These are phyloP conservation scores for Auanema freiburgensis DNA, from an alignment of 2,888 invertebrate species.

Conservation along the genomic window DNA sequence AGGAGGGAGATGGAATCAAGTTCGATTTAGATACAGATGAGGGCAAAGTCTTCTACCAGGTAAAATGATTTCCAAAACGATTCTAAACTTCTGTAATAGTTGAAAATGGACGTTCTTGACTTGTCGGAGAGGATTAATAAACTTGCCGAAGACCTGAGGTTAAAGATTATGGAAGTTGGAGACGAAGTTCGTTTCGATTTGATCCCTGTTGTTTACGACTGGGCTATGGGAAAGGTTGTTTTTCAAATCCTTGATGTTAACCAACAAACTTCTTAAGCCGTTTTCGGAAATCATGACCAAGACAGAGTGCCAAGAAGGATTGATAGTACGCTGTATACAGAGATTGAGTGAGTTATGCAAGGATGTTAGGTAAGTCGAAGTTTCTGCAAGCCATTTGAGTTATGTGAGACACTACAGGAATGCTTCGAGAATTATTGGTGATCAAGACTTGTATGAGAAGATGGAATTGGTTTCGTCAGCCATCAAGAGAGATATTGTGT, in stretches of 20 bases:
- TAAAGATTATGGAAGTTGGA: constrained; percentile 14
- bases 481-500: constrained; percentile 95
- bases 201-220: constrained; percentile 91
- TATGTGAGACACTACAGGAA: constrained; percentile 69
- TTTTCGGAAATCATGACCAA: constrained; percentile 89
- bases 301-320: constrained; percentile 94
- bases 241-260: background rate
- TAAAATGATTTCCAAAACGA: constrained; percentile 33
- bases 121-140: constrained; percentile 63
- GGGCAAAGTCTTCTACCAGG: constrained; percentile 25
- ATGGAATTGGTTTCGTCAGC: constrained; percentile 86
- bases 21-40: constrained; percentile 18
- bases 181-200: constrained; percentile 81
- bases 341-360: constrained; percentile 87
- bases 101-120: constrained; percentile 74
- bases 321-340: constrained; percentile 94
- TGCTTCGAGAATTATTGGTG: constrained; percentile 89
- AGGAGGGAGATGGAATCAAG: constrained; percentile 65
- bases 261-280: constrained; percentile 70
- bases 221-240: constrained; percentile 82
- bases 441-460: constrained; percentile 85
- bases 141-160: constrained; percentile 5
- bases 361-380: constrained; percentile 75
- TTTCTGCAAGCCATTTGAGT: background rate
- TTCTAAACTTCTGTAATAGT: constrained; percentile 67